Conservation (phyloP, 2,113 vertebrate genomes). For the Tretioscincus oriximinensis region DNA sequence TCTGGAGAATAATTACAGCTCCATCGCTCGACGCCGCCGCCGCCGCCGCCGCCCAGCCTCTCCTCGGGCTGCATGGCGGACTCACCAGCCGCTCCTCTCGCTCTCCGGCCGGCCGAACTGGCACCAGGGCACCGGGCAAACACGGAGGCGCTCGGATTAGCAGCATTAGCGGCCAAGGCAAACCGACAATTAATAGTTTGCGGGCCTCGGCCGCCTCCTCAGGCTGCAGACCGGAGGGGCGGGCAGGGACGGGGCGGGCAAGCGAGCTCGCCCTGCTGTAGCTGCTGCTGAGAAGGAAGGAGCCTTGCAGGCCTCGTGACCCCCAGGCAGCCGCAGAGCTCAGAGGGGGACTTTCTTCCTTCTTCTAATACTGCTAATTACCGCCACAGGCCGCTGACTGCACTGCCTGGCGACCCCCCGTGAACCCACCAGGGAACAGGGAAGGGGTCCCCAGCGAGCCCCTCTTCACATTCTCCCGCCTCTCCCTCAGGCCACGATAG, state of each 20-base stretch:
- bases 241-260: not conserved
- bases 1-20: slow-evolving; percentile 57
- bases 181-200: slow-evolving; percentile 64
- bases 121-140: slow-evolving; percentile 52
- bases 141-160: slow-evolving; percentile 63
- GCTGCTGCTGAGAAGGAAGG: slow-evolving; percentile 17
- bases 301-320: slow-evolving; percentile 30
- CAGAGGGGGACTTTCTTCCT: slow-evolving; percentile 48
- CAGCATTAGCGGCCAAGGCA: slow-evolving; percentile 56
- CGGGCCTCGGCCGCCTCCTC: slow-evolving; percentile 16
- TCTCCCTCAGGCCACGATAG: not conserved
- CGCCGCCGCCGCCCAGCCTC: not conserved
- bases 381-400: not conserved
- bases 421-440: not conserved
- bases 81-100: not conserved
- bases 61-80: too few species aligned
- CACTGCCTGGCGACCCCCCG: not conserved
- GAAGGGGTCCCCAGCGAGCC: not conserved
- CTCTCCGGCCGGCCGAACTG: not conserved
- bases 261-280: not conserved
- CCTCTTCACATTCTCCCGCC: not conserved
- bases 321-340: slow-evolving; percentile 39
- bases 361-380: slow-evolving; percentile 61
- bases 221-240: not conserved
- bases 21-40: too few species aligned